phyloP scores from a whole-genome alignment of 2,797 vertebrate species.

The Cyclura pinguis region DNA sequence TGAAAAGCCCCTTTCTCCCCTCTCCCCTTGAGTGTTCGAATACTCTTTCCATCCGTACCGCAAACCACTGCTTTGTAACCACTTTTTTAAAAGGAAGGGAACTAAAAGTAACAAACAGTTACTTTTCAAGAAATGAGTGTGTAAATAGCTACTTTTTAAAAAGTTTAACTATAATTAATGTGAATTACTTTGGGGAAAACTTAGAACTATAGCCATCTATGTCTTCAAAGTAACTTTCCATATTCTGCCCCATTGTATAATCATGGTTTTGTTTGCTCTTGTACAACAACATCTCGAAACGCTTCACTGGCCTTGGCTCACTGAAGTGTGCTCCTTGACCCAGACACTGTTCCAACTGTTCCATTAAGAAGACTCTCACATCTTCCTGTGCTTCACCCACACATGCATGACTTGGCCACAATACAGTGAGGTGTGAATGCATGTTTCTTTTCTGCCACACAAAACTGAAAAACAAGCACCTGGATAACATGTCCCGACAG shows the following conservation, averaged over 20 bases:
- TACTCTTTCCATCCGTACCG: too few species aligned
- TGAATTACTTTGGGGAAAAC: too few species aligned
- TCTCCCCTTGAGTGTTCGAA: too few species aligned
- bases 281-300: neutral
- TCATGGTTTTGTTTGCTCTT: neutral
- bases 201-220: neutral
- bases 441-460: neutral
- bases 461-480: neutral
- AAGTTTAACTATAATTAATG: too few species aligned
- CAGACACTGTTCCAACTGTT: neutral
- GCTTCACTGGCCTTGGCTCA: neutral
- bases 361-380: neutral
- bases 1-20: too few species aligned
- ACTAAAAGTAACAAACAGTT: too few species aligned
- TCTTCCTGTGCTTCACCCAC: neutral
- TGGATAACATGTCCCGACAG: neutral
- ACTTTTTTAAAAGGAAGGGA: too few species aligned
- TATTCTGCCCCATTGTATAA: neutral
- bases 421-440: neutral
- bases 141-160: too few species aligned
- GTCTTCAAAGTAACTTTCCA: neutral
- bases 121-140: too few species aligned
- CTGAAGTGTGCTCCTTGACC: neutral
- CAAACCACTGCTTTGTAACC: too few species aligned
- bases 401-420: neutral